Base-by-base conservation (phyloP, 2,888 invertebrate genomes). In the Pheosia tremula region DNA sequence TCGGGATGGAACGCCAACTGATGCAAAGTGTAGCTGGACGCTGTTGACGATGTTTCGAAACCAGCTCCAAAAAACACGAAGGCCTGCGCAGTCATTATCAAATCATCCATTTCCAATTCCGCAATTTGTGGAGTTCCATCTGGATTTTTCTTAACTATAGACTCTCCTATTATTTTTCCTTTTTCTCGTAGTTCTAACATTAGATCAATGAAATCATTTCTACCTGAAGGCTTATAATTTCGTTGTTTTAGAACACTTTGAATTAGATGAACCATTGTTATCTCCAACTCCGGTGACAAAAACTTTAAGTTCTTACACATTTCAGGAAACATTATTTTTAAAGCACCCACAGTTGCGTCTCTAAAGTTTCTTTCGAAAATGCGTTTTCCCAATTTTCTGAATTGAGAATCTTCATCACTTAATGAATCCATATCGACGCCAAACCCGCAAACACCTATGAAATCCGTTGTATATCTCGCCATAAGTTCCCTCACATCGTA, bases 51-150 rank as follows among this genome's bases (percentile, higher is more conserved):
- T 3, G 94, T 94, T 75, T 94, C 94, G 69, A 93, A 94, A 7
- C 94, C 94, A 61, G 94, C 94, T 24, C 88, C 93, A 56, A 93
- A 93, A 69, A 93, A 93, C 5, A 91, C 86, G 72, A 93, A 92
- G 0, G 88, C 87, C 82, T 92, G 93, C 4, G 93, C 90, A 10
- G 85, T 85, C 79, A 93, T 80, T 58, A 91, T 66, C 56, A 82
- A 61, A 57, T 90, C 88, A 62, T 80, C 85, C 61, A 91, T 66
- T 78, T 90, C 88, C 57, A 89, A 61, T 60, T 87, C 84, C 0
- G 90, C 78, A 8, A 79, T 77, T 77, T 86, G 85, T 3, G 89
- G 81, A 24, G 83, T 69, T 3, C 91, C 91, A 70, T 92, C 84
- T 0, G 76, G 47, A 61, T 88, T 82, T 61, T 79, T 88, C 2